These are phyloP conservation scores for Bugulina stolonifera DNA, from an alignment of 2,888 invertebrate species.

Conservation along the genomic window DNA sequence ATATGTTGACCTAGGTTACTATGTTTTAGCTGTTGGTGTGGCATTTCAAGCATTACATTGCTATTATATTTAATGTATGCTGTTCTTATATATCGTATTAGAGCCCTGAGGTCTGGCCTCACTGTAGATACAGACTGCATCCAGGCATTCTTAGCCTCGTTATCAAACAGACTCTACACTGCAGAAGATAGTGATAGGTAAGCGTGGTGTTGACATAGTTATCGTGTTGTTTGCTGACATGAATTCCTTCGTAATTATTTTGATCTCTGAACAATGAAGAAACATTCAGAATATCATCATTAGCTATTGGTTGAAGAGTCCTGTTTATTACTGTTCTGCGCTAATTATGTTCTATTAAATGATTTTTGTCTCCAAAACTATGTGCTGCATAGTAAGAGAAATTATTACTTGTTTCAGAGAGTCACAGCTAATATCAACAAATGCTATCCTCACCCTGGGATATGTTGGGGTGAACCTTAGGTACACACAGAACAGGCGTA, in stretches of 20 bases:
- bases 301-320: too few relatives aligned
- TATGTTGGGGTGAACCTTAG: conserved; percentile 81
- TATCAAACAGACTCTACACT: conserved; percentile 89
- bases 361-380: too few relatives aligned
- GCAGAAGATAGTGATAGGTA: conserved; percentile 60
- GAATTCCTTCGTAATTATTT: too few relatives aligned
- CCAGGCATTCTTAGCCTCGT: conserved; percentile 87
- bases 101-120: conserved; percentile 81
- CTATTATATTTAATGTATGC: too few relatives aligned
- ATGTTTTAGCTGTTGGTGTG: not conserved
- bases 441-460: conserved; percentile 94
- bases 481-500: conserved; percentile 72
- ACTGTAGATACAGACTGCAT: conserved; percentile 85
- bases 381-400: too few relatives aligned
- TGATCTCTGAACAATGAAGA: too few relatives aligned
- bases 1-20: too few relatives aligned
- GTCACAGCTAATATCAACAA: conserved; percentile 64
- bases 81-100: too few relatives aligned
- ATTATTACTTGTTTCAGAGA: conserved; percentile 67
- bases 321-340: too few relatives aligned
- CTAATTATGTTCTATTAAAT: too few relatives aligned
- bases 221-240: not conserved
- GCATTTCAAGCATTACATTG: not conserved
- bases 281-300: too few relatives aligned
- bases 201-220: not conserved